Evolutionary conservation across 1,140 invertebrate genomes (phyloP), one percentile per base, ranked within the genome.

Genomic region (Diuraphis noxia): DNA sequence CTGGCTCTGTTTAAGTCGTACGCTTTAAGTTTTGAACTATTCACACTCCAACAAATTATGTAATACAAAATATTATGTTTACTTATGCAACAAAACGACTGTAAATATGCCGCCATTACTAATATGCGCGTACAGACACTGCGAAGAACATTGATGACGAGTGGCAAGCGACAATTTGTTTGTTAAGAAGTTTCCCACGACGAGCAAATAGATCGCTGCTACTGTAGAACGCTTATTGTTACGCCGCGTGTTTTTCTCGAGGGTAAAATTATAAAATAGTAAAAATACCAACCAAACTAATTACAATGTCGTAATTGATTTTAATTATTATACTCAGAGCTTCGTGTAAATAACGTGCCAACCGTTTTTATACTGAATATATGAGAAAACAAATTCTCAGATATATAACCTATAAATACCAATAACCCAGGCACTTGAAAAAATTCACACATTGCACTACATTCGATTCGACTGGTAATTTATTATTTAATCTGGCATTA

Each of bases 271-370:
- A 87, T 87, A 56, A 87, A 90, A 46, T 90, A 81, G 72, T 77
- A 43, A 56, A 87, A 90, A 46, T 90, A 81, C 88, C 88, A 43
- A 90, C 88, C 0, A 90, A 81, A 77, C 63, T 89, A 43, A 89
- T 89, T 89, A 77, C 63, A 77, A 89, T 77, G n/a, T 34, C 3
- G 41, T 90, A 90, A 90, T 81, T 38, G 41, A 81, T 90, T 90
- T 90, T 90, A 90, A 81, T 90, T 81, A 81, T 90, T 81, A 36
- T 30, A 79, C 72, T 81, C 40, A 34, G 41, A 36, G 4, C 88
- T 40, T 17, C 56, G 56, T 38, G 88, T 46, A 79, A 79, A 52
- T n/a, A 34, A 90, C 88, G 23, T 13, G 41, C 8, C 85, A 36
- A 23, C 43, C 40, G n/a, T 72, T 89, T 63, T 79, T 43, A 41